These are phyloP conservation scores for Sphaerophoria taeniata DNA, from an alignment of 2,888 invertebrate genomes.

Conservation along the genomic window DNA sequence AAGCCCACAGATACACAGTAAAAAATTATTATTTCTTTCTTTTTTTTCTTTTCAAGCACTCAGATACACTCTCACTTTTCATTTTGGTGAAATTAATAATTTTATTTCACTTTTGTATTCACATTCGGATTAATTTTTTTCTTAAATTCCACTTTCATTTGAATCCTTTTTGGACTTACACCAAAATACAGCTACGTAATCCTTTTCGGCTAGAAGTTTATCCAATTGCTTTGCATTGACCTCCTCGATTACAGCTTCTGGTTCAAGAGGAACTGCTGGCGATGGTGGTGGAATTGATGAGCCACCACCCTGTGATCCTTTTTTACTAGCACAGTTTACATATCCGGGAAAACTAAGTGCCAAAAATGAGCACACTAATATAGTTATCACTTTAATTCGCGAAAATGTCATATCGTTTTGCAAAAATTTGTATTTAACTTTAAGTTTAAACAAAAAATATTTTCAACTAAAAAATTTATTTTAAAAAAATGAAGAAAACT, in stretches of 20 bases:
- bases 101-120: background rate
- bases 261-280: conserved; percentile 78
- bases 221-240: conserved; percentile 96
- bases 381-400: conserved; percentile 82
- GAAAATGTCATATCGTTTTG: conserved; percentile 81
- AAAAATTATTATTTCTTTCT: background rate
- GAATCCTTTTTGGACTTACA: conserved; percentile 88
- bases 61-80: conserved; percentile 62
- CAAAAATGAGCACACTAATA: conserved; percentile 82
- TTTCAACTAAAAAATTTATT: conserved; percentile 41
- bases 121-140: conserved; percentile 40
- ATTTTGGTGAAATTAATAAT: background rate
- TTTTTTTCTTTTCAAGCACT: background rate
- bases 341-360: conserved; percentile 82
- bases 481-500: conserved; percentile 49
- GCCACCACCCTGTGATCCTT: conserved; percentile 78
- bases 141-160: conserved; percentile 34
- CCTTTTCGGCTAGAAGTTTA: conserved; percentile 94
- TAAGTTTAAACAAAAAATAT: conserved; percentile 44
- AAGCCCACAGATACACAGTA: conserved; percentile 27
- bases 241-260: conserved; percentile 94
- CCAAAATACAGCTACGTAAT: conserved; percentile 97
- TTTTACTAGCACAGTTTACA: conserved; percentile 82
- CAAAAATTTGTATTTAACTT: conserved; percentile 69
- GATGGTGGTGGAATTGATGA: conserved; percentile 79